Evolutionary conservation across 2,797 vertebrate species (phyloP).

Genomic region (Syngnathus acus): DNA sequence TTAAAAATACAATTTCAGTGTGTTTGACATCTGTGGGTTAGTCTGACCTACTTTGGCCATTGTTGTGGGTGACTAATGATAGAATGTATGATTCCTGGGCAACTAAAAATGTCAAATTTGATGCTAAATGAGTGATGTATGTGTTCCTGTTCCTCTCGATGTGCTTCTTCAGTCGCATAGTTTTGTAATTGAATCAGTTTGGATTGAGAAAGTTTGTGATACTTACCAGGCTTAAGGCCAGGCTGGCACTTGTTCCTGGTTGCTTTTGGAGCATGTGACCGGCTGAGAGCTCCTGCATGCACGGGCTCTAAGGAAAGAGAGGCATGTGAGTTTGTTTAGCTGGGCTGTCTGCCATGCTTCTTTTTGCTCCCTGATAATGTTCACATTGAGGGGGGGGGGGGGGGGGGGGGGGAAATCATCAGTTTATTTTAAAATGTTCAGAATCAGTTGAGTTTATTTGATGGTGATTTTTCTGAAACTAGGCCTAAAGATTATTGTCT

Average conservation of each 20-base stretch:
- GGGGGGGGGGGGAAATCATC: too few species aligned
- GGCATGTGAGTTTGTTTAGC: conserved; percentile 72
- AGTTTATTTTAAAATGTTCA: not conserved
- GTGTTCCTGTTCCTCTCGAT: not conserved
- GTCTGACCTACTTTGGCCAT: not conserved
- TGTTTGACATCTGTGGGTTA: not conserved
- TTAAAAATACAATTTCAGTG: not conserved
- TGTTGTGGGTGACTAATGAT: not conserved
- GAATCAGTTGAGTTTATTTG: conserved; percentile 4
- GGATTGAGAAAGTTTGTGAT: conserved; percentile 22
- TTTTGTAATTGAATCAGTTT: conserved; percentile 17
- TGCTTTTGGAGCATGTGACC: conserved; percentile 60
- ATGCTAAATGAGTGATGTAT: not conserved
- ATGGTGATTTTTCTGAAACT: conserved; percentile 2
- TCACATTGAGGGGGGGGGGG: not conserved
- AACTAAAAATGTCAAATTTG: not conserved
- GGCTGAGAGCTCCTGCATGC: conserved; percentile 28
- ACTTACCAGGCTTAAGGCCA: conserved; percentile 30
- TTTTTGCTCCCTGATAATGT: not conserved
- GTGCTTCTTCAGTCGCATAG: conserved; percentile 5
- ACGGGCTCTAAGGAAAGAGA: conserved; percentile 45
- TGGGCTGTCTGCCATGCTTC: conserved; percentile 22
- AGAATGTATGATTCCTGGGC: not conserved
- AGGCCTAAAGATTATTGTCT: not conserved
- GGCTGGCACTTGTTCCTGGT: conserved; percentile 24